Evolutionary conservation across 2,797 vertebrate genomes (phyloP), one percentile per base, ranked within the genome.

Genomic region (Balearica regulorum): DNA sequence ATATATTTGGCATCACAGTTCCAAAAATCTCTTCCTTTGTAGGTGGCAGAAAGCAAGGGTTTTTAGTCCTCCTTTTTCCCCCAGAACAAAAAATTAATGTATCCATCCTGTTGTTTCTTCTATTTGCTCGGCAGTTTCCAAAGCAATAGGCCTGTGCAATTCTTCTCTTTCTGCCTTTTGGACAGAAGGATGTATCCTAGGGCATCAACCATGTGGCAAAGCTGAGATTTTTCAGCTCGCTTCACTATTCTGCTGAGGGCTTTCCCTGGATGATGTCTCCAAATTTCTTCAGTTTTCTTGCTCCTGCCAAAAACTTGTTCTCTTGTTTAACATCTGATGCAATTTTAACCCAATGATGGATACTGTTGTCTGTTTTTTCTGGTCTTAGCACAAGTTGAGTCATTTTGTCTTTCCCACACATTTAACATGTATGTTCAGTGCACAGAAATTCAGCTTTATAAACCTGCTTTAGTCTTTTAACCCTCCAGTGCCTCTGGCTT

Each of bases 61-160:
- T 46, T 24, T 73, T 14, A 69, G 35, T 25, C 62, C 10, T 65
- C 35, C 5, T 82, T 82, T 68, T 73, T 83, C 25, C 9, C 6
- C 7, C 53, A 25, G 62, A 77, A 44, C 3, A 51, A 72, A 62
- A 49, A 53, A 18, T 13, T 39, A 54, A 80, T 71, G 28, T 16
- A 81, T 18, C 10, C 29, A 53, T 84, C 39, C 60, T 72, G 17
- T 35, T 78, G 22, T 68, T 89, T 62, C 43, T 82, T 66, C 51
- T 70, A 31, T 84, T 93, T 81, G 54, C 46, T 87, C 73, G 93
- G 70, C 54, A 58, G 70, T 72, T 94, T 92, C 70, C 66, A 96
- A 72, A 95, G 68, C 35, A 82, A 73, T 41, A 85, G 22, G 10
- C 18, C 55, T 55, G 15, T 29, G 31, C 31, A 84, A 77, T 60